Percentiles rank a stretch among this genome's conserved stretches.
phyloP scores from a whole-genome alignment of 1,140 invertebrate genomes.

The Nilaparvata lugens region DNA sequence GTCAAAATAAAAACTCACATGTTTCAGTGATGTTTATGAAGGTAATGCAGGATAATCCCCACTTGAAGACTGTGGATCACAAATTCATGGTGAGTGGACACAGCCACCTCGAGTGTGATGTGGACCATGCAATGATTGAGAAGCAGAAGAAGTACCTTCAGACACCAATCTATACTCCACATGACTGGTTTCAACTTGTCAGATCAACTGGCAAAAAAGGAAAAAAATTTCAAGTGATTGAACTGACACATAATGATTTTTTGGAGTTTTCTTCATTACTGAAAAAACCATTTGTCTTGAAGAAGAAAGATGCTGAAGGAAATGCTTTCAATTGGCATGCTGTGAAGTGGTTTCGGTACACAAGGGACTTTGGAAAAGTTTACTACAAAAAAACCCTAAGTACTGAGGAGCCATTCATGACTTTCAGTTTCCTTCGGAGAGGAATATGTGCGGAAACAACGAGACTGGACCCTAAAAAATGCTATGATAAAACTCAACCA shows the following conservation, averaged over 20 bases:
- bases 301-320: not conserved
- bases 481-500: not conserved
- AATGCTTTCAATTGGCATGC: not conserved
- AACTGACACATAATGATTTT: not conserved
- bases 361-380: not conserved
- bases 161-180: slow-evolving; percentile 20
- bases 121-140: slow-evolving; percentile 30
- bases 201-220: not conserved
- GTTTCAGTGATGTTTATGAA: slow-evolving; percentile 25
- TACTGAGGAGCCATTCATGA: not conserved
- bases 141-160: slow-evolving; percentile 23
- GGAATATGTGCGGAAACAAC: not conserved
- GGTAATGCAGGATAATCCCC: slow-evolving; percentile 1
- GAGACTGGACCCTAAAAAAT: not conserved
- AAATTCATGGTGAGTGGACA: not conserved
- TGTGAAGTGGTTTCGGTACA: not conserved
- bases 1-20: slow-evolving; percentile 33
- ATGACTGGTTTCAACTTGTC: slow-evolving; percentile 21
- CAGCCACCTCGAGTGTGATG: slow-evolving; percentile 28
- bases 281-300: not conserved
- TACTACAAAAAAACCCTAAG: not conserved
- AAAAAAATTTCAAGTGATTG: not conserved
- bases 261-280: not conserved
- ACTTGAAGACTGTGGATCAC: not conserved
- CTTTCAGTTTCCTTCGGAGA: not conserved